phyloP scores from a whole-genome alignment of 2,797 vertebrate genomes.

The Aphelocoma californica region DNA sequence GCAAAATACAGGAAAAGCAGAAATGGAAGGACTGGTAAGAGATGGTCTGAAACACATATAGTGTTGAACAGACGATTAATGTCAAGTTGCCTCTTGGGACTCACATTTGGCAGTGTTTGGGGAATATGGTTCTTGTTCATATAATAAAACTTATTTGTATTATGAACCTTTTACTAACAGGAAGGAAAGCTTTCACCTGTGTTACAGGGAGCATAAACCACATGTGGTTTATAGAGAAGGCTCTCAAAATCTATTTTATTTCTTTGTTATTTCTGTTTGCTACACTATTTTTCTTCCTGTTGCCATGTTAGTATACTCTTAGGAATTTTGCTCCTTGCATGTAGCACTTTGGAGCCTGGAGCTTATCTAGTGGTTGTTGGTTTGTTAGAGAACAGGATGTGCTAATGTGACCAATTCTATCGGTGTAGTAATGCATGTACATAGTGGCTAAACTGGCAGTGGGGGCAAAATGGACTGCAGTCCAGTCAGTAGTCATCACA shows the following conservation, averaged over 20 bases:
- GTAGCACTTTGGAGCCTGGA: not conserved
- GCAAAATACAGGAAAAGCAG: not conserved
- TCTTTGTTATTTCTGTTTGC: not conserved
- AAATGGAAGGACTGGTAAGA: not conserved
- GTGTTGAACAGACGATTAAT: not conserved
- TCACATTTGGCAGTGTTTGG: not conserved
- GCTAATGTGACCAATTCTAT: accelerated
- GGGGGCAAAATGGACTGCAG: not conserved
- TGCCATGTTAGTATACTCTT: not conserved
- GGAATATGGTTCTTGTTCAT: not conserved
- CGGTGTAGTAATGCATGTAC: not conserved
- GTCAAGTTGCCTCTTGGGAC: not conserved
- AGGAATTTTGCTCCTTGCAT: not conserved
- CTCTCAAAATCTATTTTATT: not conserved
- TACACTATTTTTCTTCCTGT: accelerated
- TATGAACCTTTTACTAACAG: not conserved
- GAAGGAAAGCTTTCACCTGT: not conserved
- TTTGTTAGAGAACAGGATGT: not conserved
- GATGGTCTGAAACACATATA: not conserved
- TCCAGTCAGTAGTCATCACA: not conserved
- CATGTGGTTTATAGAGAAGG: not conserved
- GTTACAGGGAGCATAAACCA: not conserved
- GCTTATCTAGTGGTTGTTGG: accelerated
- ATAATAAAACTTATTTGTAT: not conserved
- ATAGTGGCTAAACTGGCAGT: not conserved